Evolutionary conservation across 2,888 invertebrate species (phyloP).

Genomic region (Hirtodrosophila alboralis): DNA sequence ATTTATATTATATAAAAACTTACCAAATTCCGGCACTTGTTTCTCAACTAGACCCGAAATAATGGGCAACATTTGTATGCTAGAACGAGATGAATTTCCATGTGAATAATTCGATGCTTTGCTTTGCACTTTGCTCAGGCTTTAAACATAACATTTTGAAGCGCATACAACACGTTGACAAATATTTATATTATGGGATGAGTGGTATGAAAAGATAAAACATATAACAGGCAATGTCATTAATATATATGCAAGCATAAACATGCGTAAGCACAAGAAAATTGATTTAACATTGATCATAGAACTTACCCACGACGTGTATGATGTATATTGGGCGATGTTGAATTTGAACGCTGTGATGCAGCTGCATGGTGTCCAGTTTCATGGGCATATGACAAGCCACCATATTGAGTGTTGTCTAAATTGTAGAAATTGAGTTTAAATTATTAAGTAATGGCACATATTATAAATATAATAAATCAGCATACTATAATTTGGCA

Average conservation of each 20-base stretch:
- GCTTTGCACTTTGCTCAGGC: conserved; percentile 72
- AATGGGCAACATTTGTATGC: conserved; percentile 84
- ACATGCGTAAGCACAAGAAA: conserved; percentile 22
- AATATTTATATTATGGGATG: conserved; percentile 23
- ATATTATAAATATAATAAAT: background rate
- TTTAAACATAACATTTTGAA: conserved; percentile 29
- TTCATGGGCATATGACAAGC: conserved; percentile 72
- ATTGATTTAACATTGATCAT: background rate
- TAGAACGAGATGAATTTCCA: conserved; percentile 84
- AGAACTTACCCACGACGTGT: conserved; percentile 81
- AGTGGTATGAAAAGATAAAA: conserved; percentile 48
- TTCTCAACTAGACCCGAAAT: conserved; percentile 84
- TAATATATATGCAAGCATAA: conserved; percentile 29
- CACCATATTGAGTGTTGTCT: conserved; percentile 79
- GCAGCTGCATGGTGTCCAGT: conserved; percentile 58
- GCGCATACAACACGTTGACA: conserved; percentile 23
- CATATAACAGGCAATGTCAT: conserved; percentile 52
- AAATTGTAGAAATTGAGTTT: conserved; percentile 6
- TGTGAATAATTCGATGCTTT: conserved; percentile 82
- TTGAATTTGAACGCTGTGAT: conserved; percentile 78
- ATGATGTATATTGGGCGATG: conserved; percentile 82
- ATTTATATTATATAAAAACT: too few relatives aligned
- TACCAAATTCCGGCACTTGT: conserved; percentile 83
- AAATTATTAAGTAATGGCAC: conserved; percentile 5
- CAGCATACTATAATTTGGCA: conserved; percentile 16